Evolutionary conservation across 1,140 invertebrate genomes (phyloP).

Genomic region (Sarcophaga peregrina): DNA sequence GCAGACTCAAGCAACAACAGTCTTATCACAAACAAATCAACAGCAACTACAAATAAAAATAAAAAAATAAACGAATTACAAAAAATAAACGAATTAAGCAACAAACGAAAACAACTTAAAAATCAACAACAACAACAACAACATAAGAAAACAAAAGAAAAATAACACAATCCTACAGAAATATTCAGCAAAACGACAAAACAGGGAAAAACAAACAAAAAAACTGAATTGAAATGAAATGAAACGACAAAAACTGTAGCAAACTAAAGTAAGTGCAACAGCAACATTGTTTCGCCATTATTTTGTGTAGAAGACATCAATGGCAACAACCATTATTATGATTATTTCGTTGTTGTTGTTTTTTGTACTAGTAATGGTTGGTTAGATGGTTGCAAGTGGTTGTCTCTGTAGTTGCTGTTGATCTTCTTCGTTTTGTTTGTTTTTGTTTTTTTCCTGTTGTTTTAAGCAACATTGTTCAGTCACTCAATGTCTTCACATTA

Average conservation of each 20-base stretch:
- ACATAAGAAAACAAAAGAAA: neutral
- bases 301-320: neutral
- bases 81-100: neutral
- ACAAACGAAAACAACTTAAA: neutral
- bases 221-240: too few species aligned
- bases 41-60: too few species aligned
- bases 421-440: neutral
- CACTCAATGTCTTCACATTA: constrained; percentile 24
- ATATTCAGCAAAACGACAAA: too few species aligned
- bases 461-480: constrained; percentile 8
- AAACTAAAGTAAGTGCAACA: neutral
- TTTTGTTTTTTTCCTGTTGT: too few species aligned
- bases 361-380: neutral
- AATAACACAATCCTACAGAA: too few species aligned
- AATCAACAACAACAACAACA: neutral
- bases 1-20: too few species aligned
- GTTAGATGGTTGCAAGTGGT: neutral
- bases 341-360: neutral
- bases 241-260: neutral
- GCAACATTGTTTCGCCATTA: constrained; percentile 7
- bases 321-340: constrained; percentile 1
- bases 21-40: too few species aligned
- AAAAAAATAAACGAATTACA: neutral
- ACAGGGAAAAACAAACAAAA: too few species aligned
- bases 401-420: neutral